phyloP scores from a whole-genome alignment of 2,113 vertebrate genomes.

The Psilopogon haemacephalus region DNA sequence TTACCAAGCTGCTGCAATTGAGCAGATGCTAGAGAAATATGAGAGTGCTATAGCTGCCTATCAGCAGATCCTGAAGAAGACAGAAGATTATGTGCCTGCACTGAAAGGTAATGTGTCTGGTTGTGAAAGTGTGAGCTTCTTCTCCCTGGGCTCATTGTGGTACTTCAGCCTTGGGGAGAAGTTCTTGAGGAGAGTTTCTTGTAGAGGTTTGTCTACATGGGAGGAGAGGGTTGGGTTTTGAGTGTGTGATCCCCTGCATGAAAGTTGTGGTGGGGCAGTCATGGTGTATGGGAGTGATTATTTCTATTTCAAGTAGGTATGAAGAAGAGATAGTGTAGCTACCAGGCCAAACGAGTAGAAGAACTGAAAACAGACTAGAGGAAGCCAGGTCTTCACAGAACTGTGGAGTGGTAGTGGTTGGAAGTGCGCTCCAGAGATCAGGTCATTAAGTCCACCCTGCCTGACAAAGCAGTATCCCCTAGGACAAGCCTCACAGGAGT shows the following conservation, averaged over 20 bases:
- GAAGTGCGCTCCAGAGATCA: no score
- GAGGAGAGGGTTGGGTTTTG: neutral
- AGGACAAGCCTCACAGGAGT: no score
- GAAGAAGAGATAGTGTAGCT: neutral
- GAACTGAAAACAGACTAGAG: neutral
- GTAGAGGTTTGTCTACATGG: neutral
- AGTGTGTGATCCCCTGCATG: rapidly evolving
- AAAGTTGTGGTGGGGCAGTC: neutral
- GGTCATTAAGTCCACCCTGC: no score
- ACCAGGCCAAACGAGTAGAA: neutral
- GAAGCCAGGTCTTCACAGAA: neutral
- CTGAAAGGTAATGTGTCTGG: constrained; percentile 84
- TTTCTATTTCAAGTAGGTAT: neutral
- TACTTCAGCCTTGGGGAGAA: neutral
- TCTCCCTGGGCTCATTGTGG: neutral
- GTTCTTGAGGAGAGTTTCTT: neutral
- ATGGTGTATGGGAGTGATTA: neutral
- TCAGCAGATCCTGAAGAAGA: constrained; percentile 80
- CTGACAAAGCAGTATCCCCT: no score
- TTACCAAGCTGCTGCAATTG: constrained; percentile 90
- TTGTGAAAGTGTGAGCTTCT: neutral
- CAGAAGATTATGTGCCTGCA: constrained; percentile 90
- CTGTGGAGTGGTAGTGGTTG: no score
- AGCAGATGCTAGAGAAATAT: constrained; percentile 91
- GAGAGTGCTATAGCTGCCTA: constrained; percentile 87